These are phyloP conservation scores for Loris lydekkerianus DNA, from an alignment of 2,797 vertebrate genomes.

Conservation along the genomic window DNA sequence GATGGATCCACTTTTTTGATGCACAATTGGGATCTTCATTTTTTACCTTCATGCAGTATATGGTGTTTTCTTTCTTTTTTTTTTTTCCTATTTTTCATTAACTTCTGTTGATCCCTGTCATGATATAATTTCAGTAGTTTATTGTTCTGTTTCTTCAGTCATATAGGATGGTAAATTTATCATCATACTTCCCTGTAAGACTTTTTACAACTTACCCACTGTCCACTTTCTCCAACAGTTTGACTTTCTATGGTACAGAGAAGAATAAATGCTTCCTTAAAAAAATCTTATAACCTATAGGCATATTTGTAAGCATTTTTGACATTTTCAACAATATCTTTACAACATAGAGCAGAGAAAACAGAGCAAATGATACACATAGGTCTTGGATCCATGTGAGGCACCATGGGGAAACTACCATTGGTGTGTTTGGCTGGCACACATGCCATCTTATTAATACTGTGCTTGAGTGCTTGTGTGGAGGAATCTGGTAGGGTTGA, in stretches of 20 bases:
- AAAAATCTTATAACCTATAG: not conserved
- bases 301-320: not conserved
- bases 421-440: not conserved
- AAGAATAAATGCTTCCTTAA: not conserved
- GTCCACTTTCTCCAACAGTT: not conserved
- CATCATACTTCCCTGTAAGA: not conserved
- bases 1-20: not conserved
- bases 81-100: not conserved
- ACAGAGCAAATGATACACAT: not conserved
- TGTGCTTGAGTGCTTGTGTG: not conserved
- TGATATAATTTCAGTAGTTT: not conserved
- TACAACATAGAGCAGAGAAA: not conserved
- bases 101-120: not conserved
- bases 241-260: not conserved
- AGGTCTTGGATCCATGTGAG: not conserved
- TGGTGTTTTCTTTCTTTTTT: not conserved
- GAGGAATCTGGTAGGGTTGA: not conserved
- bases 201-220: not conserved
- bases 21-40: not conserved
- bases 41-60: not conserved
- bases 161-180: not conserved
- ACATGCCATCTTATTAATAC: not conserved
- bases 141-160: not conserved
- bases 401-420: not conserved
- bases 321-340: not conserved